Evolutionary conservation across 2,888 invertebrate genomes (phyloP).

Genomic region (Lasioglossum lativentre): DNA sequence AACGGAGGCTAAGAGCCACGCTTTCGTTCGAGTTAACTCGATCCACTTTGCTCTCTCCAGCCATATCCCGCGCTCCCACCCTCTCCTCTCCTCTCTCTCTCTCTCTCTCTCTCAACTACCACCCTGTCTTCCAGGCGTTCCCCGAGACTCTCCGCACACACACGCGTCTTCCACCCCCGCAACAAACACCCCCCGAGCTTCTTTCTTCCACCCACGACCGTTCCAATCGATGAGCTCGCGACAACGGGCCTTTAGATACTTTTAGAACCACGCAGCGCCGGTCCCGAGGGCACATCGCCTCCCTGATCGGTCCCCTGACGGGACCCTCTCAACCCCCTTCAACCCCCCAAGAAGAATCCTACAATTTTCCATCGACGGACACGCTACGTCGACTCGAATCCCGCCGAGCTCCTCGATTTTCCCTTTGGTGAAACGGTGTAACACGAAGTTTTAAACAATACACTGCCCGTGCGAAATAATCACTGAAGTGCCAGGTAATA

Average conservation of each 20-base stretch:
- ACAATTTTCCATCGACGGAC: slow-evolving; percentile 14
- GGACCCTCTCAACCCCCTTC: slow-evolving; percentile 31
- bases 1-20: slow-evolving; percentile 84
- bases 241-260: slow-evolving; percentile 81
- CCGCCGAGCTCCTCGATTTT: neutral
- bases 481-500: neutral
- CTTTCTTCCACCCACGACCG: slow-evolving; percentile 74
- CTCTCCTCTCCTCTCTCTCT: slow-evolving; percentile 35
- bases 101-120: neutral
- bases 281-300: slow-evolving; percentile 57
- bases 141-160: neutral
- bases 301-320: slow-evolving; percentile 49
- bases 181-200: slow-evolving; percentile 37
- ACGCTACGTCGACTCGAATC: neutral
- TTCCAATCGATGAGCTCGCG: slow-evolving; percentile 83
- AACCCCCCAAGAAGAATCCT: neutral
- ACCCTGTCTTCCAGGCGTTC: neutral
- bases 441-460: neutral
- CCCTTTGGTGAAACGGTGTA: neutral
- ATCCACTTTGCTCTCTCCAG: slow-evolving; percentile 67
- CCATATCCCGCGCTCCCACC: neutral
- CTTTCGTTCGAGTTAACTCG: slow-evolving; percentile 84
- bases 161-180: slow-evolving; percentile 25
- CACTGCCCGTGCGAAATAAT: neutral
- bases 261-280: slow-evolving; percentile 68